Evolutionary conservation across 2,888 invertebrate genomes (phyloP).

Genomic region (Macaria notata): DNA sequence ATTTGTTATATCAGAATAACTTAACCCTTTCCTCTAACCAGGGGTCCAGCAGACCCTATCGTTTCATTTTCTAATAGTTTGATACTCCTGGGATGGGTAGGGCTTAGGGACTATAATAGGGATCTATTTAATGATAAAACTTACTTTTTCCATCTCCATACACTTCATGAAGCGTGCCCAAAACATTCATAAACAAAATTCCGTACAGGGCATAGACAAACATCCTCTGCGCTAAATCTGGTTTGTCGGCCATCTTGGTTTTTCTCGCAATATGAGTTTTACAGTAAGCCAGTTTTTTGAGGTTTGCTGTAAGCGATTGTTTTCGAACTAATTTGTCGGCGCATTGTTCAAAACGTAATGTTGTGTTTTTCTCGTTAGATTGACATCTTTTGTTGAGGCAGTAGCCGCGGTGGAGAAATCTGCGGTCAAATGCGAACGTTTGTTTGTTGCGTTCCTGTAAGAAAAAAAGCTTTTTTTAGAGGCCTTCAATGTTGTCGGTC

Average conservation of each 20-base stretch:
- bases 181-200: conserved; percentile 15
- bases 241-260: not conserved
- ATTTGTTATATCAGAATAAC: too few species aligned
- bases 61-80: too few species aligned
- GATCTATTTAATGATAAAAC: too few species aligned
- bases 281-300: conserved; percentile 23
- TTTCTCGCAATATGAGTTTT: conserved; percentile 14
- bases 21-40: too few species aligned
- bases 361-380: not conserved
- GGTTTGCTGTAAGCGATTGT: conserved; percentile 4
- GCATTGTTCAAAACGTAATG: conserved; percentile 23
- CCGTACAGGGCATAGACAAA: conserved; percentile 16
- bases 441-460: conserved; percentile 17
- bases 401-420: conserved; percentile 26
- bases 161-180: conserved; percentile 22
- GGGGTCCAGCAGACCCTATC: too few species aligned
- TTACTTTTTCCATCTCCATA: conserved; percentile 10
- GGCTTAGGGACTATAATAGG: too few species aligned
- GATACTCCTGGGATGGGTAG: too few species aligned
- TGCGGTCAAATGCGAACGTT: conserved; percentile 18
- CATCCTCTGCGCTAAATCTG: conserved; percentile 4
- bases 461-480: not conserved
- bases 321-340: conserved; percentile 1
- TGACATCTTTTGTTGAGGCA: conserved; percentile 24
- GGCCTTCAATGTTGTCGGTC: too few species aligned